Evolutionary conservation across 2,888 invertebrate genomes (phyloP).

Genomic region (Netelia inedita): DNA sequence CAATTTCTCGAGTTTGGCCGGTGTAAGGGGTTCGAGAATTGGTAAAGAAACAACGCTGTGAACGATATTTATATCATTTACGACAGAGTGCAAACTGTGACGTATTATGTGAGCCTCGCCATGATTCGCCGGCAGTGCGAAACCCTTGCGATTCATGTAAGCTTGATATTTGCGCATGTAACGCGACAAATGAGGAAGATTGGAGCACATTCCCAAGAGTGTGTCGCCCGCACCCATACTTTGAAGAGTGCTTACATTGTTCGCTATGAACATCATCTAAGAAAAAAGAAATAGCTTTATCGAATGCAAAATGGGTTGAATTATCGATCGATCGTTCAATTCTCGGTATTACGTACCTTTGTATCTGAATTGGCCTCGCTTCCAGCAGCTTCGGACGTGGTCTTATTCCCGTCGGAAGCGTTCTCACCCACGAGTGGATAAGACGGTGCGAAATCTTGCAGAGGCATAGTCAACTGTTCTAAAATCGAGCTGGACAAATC

Average conservation of each 20-base stretch:
- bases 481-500: constrained; percentile 91
- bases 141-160: constrained; percentile 89
- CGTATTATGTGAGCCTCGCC: constrained; percentile 91
- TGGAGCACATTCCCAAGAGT: constrained; percentile 92
- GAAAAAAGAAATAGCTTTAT: constrained; percentile 71
- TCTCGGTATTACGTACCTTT: constrained; percentile 82
- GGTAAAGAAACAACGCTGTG: constrained; percentile 94
- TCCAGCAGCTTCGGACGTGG: constrained; percentile 81
- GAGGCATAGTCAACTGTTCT: constrained; percentile 90
- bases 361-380: constrained; percentile 84
- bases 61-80: constrained; percentile 94
- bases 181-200: constrained; percentile 89
- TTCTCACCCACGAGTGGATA: constrained; percentile 84
- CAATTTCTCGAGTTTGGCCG: constrained; percentile 93
- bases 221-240: constrained; percentile 93
- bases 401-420: constrained; percentile 85
- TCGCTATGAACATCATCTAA: constrained; percentile 92
- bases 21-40: constrained; percentile 94
- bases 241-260: constrained; percentile 92
- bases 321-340: background rate
- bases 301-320: background rate
- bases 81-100: constrained; percentile 91
- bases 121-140: constrained; percentile 89
- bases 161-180: constrained; percentile 88
- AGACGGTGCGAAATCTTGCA: constrained; percentile 87